A percentile compares a stretch with the other conserved stretches of the same genome.
These are phyloP conservation scores for Eudyptes chrysolophus DNA, from an alignment of 2,113 vertebrate species.

Conservation along the genomic window DNA sequence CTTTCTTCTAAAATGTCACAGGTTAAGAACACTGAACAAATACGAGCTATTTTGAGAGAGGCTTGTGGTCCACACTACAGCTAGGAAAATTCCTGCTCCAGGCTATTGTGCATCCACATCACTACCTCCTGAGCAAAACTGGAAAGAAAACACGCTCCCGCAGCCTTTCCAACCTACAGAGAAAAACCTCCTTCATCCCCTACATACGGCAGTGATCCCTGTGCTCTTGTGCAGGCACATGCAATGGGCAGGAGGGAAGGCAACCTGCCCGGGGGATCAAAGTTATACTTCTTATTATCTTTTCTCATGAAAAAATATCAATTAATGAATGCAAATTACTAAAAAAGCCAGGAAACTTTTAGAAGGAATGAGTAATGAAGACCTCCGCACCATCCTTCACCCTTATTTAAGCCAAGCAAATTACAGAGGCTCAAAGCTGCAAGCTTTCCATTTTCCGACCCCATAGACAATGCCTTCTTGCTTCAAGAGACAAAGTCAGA, in stretches of 20 bases:
- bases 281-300: rapidly evolving
- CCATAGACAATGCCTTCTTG: neutral
- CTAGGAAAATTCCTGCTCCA: neutral
- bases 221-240: rapidly evolving
- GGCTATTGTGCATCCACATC: neutral
- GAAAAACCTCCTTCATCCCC: neutral
- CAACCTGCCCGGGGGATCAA: neutral
- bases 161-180: neutral
- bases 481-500: neutral
- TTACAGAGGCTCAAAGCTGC: neutral
- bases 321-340: neutral
- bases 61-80: neutral
- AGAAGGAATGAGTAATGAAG: neutral
- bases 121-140: neutral
- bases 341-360: neutral
- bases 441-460: neutral
- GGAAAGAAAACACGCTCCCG: neutral
- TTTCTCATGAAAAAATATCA: neutral
- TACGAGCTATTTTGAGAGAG: neutral
- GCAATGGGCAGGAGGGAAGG: neutral
- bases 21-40: neutral
- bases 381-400: neutral
- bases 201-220: rapidly evolving
- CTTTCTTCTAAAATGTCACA: neutral
- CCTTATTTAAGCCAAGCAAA: neutral